Evolutionary conservation across 2,888 invertebrate species (phyloP), one percentile per base, ranked within the genome.

Genomic region (Drosophila atroscutellata): DNA sequence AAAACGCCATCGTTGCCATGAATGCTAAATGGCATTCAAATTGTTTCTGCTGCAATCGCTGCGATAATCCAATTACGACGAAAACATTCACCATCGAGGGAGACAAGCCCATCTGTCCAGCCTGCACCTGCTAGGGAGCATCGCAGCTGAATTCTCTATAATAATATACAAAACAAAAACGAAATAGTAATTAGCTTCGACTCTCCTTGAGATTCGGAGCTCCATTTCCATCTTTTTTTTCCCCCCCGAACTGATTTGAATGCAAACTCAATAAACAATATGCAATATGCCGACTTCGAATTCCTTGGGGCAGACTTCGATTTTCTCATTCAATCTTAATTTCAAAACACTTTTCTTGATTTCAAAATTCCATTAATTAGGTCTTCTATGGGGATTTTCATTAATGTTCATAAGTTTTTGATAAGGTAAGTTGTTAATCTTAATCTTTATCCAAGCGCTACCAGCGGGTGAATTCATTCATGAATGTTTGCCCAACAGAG

Each of bases 21-120:
- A 97, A 97, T 92, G 95, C 96, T 80, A 98, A 98, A 93, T 99
- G 98, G 98, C 99, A 99, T 86, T 95, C 97, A 74, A 96, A 97
- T 84, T 99, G 98, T 94, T 99, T 99, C 94, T 97, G 97, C 87
- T 99, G 98, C 95, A 95, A 96, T 94, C 98, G 96, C 94, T 97
- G 97, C 94, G 94, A 95, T 86, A 95, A 94, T 87, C 95, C 96
- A 32, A 96, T 97, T 83, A 95, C 95, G 59, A 95, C 96, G 67
- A 94, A 95, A 57, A 96, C 96, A 77, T 97, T 97, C 94, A 95
- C 95, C 91, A 96, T 96, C 74, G 94, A 96, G 92, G 95, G 96
- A 86, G 96, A 95, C 91, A 94, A 95, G 89, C 97, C 97, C 0
- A 94, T 96, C 72, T 97, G 97, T 93, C 95, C 94, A 52, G 95